phyloP scores from a whole-genome alignment of 2,797 vertebrate genomes.

The Botia almorhae region DNA sequence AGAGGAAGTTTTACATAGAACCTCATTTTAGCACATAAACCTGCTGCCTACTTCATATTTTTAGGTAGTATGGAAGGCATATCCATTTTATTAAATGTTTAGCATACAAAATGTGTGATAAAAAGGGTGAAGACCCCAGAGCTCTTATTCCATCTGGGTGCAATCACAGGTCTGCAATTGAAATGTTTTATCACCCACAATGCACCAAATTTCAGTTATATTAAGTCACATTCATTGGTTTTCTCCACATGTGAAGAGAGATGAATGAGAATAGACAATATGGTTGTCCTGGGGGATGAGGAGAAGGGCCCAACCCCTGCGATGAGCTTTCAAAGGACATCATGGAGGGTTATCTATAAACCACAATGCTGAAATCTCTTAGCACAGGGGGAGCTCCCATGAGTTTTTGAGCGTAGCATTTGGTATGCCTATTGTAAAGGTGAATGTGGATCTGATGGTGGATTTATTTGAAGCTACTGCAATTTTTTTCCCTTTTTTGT shows the following conservation, averaged over 20 bases:
- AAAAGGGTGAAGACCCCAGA: not conserved
- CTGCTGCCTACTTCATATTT: constrained; percentile 3
- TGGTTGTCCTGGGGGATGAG: constrained; percentile 40
- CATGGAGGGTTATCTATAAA: constrained; percentile 13
- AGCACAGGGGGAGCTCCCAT: not conserved
- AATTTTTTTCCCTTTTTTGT: not conserved
- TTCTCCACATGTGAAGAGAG: constrained; percentile 42
- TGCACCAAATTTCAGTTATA: constrained; percentile 44
- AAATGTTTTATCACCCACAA: constrained; percentile 49
- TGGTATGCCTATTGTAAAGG: constrained; percentile 14
- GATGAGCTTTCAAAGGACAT: constrained; percentile 37
- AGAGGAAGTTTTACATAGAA: not conserved
- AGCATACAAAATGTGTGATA: constrained; percentile 23
- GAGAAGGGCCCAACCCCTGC: constrained; percentile 10
- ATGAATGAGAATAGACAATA: constrained; percentile 47
- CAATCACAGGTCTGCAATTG: constrained; percentile 43
- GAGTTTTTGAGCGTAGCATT: not conserved
- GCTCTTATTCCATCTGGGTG: constrained; percentile 32
- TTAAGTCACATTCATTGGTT: constrained; percentile 50
- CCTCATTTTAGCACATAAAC: not conserved
- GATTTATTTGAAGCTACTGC: not conserved
- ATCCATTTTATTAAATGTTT: constrained; percentile 43
- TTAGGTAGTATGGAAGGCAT: constrained; percentile 14
- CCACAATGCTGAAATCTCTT: constrained; percentile 16
- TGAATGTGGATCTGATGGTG: constrained; percentile 1